Conservation (phyloP, 2,888 invertebrate genomes). For the Agapetus fuscipes region DNA sequence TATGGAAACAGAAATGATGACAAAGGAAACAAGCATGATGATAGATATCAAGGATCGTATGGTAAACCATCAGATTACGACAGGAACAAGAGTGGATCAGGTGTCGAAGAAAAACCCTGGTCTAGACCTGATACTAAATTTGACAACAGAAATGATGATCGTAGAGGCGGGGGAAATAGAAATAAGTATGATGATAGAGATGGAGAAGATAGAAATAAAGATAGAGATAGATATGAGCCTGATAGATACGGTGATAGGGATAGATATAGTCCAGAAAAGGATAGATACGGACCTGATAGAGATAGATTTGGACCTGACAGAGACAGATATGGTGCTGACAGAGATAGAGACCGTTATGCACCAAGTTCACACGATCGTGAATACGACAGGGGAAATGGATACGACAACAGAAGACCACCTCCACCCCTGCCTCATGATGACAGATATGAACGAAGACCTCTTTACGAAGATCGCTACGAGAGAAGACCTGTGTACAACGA, state of each 20-base stretch:
- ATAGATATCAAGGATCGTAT: constrained; percentile 15
- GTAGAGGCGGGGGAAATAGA: constrained; percentile 12
- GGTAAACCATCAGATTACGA: constrained; percentile 16
- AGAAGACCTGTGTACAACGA: constrained; percentile 5
- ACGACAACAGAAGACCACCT: constrained; percentile 30
- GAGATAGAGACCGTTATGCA: constrained; percentile 12
- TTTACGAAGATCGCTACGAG: constrained; percentile 14
- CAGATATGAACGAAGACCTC: constrained; percentile 9
- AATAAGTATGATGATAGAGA: constrained; percentile 11
- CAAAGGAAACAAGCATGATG: constrained; percentile 13
- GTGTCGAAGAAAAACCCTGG: constrained; percentile 18
- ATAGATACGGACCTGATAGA: constrained; percentile 5
- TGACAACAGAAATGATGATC: constrained; percentile 10
- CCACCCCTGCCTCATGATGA: constrained; percentile 10
- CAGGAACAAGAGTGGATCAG: constrained; percentile 18
- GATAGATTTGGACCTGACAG: constrained; percentile 8
- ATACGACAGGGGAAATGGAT: constrained; percentile 28
- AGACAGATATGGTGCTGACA: constrained; percentile 4
- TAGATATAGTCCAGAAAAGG: constrained; percentile 4
- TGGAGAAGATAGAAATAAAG: constrained; percentile 7
- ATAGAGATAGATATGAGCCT: constrained; percentile 5
- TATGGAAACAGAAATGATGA: constrained; percentile 3
- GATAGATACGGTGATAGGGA: constrained; percentile 9
- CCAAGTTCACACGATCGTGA: constrained; percentile 19
- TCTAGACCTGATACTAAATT: constrained; percentile 10